Evolutionary conservation across 2,888 invertebrate species (phyloP).

Genomic region (Ectobius pallidus): DNA sequence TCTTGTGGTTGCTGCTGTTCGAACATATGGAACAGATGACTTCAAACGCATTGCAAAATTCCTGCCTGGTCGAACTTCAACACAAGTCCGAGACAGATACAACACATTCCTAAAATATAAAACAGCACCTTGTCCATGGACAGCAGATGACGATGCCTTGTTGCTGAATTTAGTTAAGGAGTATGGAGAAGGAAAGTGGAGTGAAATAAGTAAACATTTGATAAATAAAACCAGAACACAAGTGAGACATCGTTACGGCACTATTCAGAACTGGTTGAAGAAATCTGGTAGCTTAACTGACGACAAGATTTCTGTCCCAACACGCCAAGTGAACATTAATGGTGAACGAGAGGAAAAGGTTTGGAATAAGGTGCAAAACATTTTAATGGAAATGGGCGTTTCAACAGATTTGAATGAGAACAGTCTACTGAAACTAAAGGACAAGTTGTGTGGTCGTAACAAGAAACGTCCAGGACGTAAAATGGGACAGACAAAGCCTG

Average conservation of each 20-base stretch:
- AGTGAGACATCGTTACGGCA: not conserved
- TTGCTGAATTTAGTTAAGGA: not conserved
- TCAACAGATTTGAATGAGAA: not conserved
- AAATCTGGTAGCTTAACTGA: not conserved
- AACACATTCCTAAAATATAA: constrained; percentile 55
- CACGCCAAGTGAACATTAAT: not conserved
- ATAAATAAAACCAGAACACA: not conserved
- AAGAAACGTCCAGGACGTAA: not conserved
- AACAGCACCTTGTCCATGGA: not conserved
- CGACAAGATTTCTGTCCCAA: not conserved
- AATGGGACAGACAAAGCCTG: not conserved
- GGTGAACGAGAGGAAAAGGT: not conserved
- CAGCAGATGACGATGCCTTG: not conserved
- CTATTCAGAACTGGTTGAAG: not conserved
- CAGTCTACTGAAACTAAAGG: not conserved
- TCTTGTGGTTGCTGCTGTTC: constrained; percentile 64
- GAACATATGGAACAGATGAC: constrained; percentile 66
- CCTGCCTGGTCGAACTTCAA: constrained; percentile 65
- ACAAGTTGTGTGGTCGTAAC: not conserved
- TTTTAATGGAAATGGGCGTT: not conserved
- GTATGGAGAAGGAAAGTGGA: not conserved
- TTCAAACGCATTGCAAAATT: constrained; percentile 63
- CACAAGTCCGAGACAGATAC: constrained; percentile 67
- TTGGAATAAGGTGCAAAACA: not conserved
- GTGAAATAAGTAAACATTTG: not conserved